Percentiles rank a stretch among this genome's conserved stretches.
These are phyloP conservation scores for Drosophila melanogaster DNA, from an alignment of 1,140 invertebrate genomes.

Conservation along the genomic window Release_6_plus_ISO1_MT NT_033777.3:26953001-26953500, in stretches of 20 bases:
- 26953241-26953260: conserved; percentile 60
- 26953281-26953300: conserved; percentile 1
- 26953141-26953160: conserved; percentile 30
- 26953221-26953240: conserved; percentile 49
- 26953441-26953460: conserved; percentile 24
- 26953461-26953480: conserved; percentile 36
- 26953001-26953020: conserved; percentile 69
- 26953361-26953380: conserved; percentile 14
- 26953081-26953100: conserved; percentile 61
- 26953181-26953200: not conserved
- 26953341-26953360: conserved; percentile 43
- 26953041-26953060: conserved; percentile 53
- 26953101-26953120: conserved; percentile 71
- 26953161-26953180: not conserved
- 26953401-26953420: not conserved
- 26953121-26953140: conserved; percentile 61
- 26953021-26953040: conserved; percentile 54
- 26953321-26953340: conserved; percentile 45
- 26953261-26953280: conserved; percentile 51
- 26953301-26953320: conserved; percentile 4
- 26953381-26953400: conserved; percentile 4
- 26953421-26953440: conserved; percentile 1
- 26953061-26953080: conserved; percentile 50
- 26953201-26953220: conserved; percentile 4
- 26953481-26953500: conserved; percentile 48